A percentile compares a stretch with the other conserved stretches of the same genome.
These are phyloP conservation scores for Drosophila macrospina DNA, from an alignment of 2,888 invertebrate species.

Conservation along the genomic window DNA sequence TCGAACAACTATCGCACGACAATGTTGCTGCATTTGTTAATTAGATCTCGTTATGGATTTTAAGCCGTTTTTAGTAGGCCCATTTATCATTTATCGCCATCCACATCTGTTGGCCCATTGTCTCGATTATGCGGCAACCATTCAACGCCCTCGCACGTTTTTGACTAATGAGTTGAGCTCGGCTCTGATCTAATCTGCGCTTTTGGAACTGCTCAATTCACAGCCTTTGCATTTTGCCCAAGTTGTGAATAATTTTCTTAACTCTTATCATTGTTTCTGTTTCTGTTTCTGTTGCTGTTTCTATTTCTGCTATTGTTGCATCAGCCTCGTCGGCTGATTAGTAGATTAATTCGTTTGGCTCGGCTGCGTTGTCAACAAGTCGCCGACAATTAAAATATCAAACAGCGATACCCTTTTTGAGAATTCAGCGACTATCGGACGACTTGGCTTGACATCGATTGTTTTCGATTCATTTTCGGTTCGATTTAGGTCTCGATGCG, in stretches of 20 bases:
- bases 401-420: conserved; percentile 27
- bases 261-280: conserved; percentile 9
- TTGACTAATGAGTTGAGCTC: conserved; percentile 62
- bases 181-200: conserved; percentile 48
- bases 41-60: conserved; percentile 17
- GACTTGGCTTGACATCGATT: conserved; percentile 49
- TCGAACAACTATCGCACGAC: conserved; percentile 2
- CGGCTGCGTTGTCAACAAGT: conserved; percentile 70
- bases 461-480: conserved; percentile 36
- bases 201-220: conserved; percentile 35
- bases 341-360: conserved; percentile 66
- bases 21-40: conserved; percentile 21
- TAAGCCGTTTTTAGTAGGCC: conserved; percentile 12
- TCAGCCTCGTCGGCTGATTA: conserved; percentile 66
- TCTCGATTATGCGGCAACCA: conserved; percentile 24
- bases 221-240: conserved; percentile 40
- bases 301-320: conserved; percentile 27
- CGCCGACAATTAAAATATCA: conserved; percentile 76
- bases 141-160: conserved; percentile 62
- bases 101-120: conserved; percentile 11
- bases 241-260: conserved; percentile 25
- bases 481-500: conserved; percentile 43
- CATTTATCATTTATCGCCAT: conserved; percentile 43
- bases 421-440: conserved; percentile 24
- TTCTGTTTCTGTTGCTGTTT: no score